These are phyloP conservation scores for Apamea monoglypha DNA, from an alignment of 2,888 invertebrate species.

Conservation along the genomic window DNA sequence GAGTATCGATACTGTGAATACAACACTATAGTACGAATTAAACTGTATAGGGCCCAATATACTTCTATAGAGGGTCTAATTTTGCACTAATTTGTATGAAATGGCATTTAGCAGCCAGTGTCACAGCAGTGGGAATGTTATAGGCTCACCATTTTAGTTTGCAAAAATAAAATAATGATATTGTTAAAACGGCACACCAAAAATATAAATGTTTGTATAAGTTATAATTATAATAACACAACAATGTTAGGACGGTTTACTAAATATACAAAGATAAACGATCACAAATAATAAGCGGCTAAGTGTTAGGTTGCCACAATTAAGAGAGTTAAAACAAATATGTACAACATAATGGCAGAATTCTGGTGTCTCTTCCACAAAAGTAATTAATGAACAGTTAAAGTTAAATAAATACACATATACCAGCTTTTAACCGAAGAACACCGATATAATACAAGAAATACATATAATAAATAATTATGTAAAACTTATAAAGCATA, in stretches of 20 bases:
- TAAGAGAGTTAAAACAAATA: not conserved
- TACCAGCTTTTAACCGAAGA: constrained; percentile 59
- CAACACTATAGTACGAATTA: not conserved
- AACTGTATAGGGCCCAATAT: not conserved
- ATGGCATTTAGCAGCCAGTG: not conserved
- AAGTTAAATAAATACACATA: constrained; percentile 7
- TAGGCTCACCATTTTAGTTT: no score
- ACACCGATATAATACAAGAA: constrained; percentile 11
- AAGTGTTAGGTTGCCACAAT: constrained; percentile 7
- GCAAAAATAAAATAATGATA: not conserved
- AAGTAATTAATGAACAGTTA: not conserved
- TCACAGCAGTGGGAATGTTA: not conserved
- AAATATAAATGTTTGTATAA: not conserved
- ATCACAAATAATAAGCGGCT: constrained; percentile 13
- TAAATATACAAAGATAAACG: not conserved
- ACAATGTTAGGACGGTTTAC: not conserved
- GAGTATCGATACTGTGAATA: not conserved
- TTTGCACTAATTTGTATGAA: not conserved
- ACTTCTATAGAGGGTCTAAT: not conserved
- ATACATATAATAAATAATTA: constrained; percentile 1
- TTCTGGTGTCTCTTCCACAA: not conserved
- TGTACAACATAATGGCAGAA: not conserved
- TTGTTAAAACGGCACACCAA: constrained; percentile 10
- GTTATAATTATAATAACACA: not conserved
- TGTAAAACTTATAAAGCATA: not conserved